phyloP scores from a whole-genome alignment of 2,113 vertebrate species.

The Opisthocomus hoazin region DNA sequence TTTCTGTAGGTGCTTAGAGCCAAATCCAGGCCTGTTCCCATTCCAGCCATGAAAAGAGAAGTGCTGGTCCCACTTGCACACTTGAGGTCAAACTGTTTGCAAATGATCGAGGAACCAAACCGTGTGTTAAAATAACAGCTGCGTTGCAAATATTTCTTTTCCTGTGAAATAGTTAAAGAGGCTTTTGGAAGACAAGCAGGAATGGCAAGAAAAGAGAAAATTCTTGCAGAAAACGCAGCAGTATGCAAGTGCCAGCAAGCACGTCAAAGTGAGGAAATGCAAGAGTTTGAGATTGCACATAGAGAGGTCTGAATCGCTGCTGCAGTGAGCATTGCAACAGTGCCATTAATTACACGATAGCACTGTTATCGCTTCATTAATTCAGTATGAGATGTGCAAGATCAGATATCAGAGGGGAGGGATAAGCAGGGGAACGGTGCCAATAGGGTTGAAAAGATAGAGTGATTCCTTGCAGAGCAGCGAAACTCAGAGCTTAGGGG shows the following conservation, averaged over 20 bases:
- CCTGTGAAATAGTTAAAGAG: background rate
- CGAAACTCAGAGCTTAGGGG: background rate
- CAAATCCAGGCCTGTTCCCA: background rate
- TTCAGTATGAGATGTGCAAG: background rate
- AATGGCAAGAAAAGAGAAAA: background rate
- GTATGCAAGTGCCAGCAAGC: background rate
- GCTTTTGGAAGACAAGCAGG: background rate
- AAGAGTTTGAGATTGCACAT: background rate
- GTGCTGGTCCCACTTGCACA: background rate
- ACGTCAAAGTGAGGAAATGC: background rate
- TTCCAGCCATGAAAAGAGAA: background rate
- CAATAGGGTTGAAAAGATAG: background rate
- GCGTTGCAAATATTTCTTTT: background rate
- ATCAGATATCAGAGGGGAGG: slow-evolving; percentile 41
- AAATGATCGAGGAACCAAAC: background rate
- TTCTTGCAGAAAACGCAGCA: background rate
- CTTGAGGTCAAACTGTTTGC: background rate
- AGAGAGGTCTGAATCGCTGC: background rate
- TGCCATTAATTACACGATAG: background rate
- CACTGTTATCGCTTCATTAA: background rate
- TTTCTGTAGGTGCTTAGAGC: background rate
- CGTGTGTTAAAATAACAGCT: background rate
- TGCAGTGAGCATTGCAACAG: slow-evolving; percentile 6
- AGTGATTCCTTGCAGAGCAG: background rate
- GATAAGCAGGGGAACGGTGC: background rate